Evolutionary conservation across 2,113 vertebrate species (phyloP).

Genomic region (Calyptomena viridis): DNA sequence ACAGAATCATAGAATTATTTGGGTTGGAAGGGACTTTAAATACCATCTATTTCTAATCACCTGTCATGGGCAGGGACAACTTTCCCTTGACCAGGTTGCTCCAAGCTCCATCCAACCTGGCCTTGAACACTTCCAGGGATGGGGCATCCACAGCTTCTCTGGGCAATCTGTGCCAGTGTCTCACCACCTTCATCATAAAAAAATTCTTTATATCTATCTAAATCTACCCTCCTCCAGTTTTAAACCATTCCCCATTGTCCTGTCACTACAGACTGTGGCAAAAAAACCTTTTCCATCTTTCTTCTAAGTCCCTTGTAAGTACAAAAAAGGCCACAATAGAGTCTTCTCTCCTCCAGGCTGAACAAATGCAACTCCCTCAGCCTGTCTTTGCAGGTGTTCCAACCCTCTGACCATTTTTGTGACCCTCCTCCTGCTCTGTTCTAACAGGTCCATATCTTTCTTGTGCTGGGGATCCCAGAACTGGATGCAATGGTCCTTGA

Average conservation of each 20-base stretch:
- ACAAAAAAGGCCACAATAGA: neutral
- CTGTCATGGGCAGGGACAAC: neutral
- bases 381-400: neutral
- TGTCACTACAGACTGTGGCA: neutral
- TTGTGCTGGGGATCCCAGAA: neutral
- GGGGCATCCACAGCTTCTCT: neutral
- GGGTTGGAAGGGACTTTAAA: neutral
- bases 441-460: neutral
- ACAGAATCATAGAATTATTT: neutral
- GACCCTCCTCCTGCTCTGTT: neutral
- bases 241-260: neutral
- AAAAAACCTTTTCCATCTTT: neutral
- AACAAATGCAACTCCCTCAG: neutral
- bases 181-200: fast-evolving
- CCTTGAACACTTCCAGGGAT: neutral
- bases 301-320: neutral
- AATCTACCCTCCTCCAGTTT: neutral
- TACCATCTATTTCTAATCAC: neutral
- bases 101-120: neutral
- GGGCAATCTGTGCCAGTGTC: neutral
- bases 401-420: neutral
- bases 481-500: neutral
- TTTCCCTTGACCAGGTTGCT: neutral
- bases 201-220: neutral
- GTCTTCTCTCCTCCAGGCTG: neutral